These are phyloP conservation scores for Sinotaia quadrata DNA, from an alignment of 2,888 invertebrate species.

Conservation along the genomic window DNA sequence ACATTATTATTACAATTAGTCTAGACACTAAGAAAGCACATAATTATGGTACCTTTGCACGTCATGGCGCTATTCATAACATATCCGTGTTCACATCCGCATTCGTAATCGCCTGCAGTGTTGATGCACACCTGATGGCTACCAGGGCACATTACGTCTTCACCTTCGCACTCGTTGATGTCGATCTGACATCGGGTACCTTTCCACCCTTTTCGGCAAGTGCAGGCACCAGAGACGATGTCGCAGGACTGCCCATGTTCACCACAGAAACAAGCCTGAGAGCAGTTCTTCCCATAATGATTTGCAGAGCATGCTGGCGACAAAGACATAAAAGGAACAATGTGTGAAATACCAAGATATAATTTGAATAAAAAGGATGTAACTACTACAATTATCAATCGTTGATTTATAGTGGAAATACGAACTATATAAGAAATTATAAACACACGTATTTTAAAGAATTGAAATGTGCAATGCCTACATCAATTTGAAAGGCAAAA, in stretches of 20 bases:
- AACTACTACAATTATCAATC: too few species aligned
- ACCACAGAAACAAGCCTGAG: conserved; percentile 31
- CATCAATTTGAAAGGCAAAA: too few species aligned
- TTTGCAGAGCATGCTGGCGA: conserved; percentile 30
- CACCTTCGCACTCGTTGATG: conserved; percentile 36
- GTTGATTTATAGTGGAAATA: too few species aligned
- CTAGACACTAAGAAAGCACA: too few species aligned
- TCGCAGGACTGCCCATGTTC: conserved; percentile 36
- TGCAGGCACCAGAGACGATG: conserved; percentile 36
- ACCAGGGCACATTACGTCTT: conserved; percentile 29
- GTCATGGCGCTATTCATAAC: conserved; percentile 23
- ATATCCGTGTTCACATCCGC: conserved; percentile 38
- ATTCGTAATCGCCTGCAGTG: conserved; percentile 35
- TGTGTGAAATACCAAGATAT: too few species aligned
- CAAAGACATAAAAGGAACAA: not conserved
- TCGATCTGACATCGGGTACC: conserved; percentile 37
- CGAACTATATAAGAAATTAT: too few species aligned
- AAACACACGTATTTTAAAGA: too few species aligned
- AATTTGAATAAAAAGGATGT: too few species aligned
- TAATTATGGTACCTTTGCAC: too few species aligned
- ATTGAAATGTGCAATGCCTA: too few species aligned
- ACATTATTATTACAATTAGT: too few species aligned
- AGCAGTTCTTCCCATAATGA: conserved; percentile 35
- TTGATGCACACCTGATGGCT: conserved; percentile 35
- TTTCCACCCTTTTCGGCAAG: conserved; percentile 38